Evolutionary conservation across 2,888 invertebrate species (phyloP), one percentile per base, ranked within the genome.

Genomic region (Acanthosoma haemorrhoidale): DNA sequence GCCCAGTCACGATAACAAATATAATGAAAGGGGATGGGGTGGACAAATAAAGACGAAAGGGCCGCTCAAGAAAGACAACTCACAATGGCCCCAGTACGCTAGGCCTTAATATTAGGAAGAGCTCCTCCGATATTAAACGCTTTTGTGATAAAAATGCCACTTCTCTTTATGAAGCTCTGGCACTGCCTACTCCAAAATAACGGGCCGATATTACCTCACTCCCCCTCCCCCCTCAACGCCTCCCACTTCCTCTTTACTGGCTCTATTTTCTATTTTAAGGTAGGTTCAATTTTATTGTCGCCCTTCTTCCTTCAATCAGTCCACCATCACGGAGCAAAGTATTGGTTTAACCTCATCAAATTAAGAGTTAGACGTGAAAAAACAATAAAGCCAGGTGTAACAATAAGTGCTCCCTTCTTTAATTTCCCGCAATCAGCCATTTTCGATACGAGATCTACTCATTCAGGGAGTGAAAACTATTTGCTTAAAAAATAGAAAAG

Each of bases 61-160:
- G 1, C 2, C 0, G 41, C 2, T 2, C n/a, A 9, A 16, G 16
- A 18, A 3, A 5, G 51, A 5, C 6, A 8, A 4, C 25, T 51
- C 25, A 51, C 51, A 51, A 51, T 51, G 51, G 15, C 43, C 51
- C n/a, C n/a, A n/a, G n/a, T n/a, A n/a, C n/a, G n/a, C n/a, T n/a
- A n/a, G 51, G 51, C 25, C 51, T 51, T n/a, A 51, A 51, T 51
- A 51, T 25, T 21, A 51, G 51, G 25, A 21, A 51, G 51, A n/a
- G n/a, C n/a, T 51, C 51, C 29, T 51, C 51, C 29, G 51, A 51
- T 51, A 51, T 51, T 51, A 51, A n/a, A 15, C 4, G 25, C 51
- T 51, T 51, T 51, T 51, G 51, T 51, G n/a, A 51, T 51, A 25
- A 51, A 51, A 25, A 51, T 51, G n/a, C 51, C 51, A n/a, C 51